Evolutionary conservation across 2,888 invertebrate genomes (phyloP), one percentile per base, ranked within the genome.

Genomic region (Shargacucullia verbasci): DNA sequence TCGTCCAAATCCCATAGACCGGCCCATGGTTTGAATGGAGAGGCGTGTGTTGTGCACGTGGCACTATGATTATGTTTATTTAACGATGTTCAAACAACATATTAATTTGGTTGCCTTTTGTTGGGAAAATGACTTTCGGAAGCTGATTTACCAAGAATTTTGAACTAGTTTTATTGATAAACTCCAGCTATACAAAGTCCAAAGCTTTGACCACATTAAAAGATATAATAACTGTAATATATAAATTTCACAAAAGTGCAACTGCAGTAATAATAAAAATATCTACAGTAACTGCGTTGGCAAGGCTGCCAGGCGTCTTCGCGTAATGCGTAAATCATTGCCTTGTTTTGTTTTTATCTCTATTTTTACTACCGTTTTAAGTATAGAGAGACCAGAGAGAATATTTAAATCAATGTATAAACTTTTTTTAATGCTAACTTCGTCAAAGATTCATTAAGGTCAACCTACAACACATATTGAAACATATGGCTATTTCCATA

Each of bases 51-150:
- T 3, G 20, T 27, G 76, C 94, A 92, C 94, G 94, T 92, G 94
- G 55, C 87, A 33, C 4, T 20, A 68, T 93, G 91, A 94, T 93
- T 93, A 89, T 93, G 89, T 94, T 94, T 93, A 88, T 88, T 88
- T 92, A 87, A 89, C 86, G 82, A 89, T 88, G 90, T 88, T 94
- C 93, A 93, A 94, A 94, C 94, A 94, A 92, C 91, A 89, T 93
- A 92, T 93, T 94, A 93, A 94, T 94, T 92, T 92, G 86, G 87
- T 81, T 67, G 81, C 67, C 87, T 90, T 90, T 91, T 90, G 89
- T 89, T 84, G 78, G 79, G 83, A 79, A 88, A 88, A 91, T 91
- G 87, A 89, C 89, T 89, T 87, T 87, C 82, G 86, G 88, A 87
- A 86, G 81, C 83, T 78, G 80, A 81, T 63, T 76, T 46, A 39